phyloP scores from a whole-genome alignment of 2,888 invertebrate species.

The Marasmarcha lunaedactyla region DNA sequence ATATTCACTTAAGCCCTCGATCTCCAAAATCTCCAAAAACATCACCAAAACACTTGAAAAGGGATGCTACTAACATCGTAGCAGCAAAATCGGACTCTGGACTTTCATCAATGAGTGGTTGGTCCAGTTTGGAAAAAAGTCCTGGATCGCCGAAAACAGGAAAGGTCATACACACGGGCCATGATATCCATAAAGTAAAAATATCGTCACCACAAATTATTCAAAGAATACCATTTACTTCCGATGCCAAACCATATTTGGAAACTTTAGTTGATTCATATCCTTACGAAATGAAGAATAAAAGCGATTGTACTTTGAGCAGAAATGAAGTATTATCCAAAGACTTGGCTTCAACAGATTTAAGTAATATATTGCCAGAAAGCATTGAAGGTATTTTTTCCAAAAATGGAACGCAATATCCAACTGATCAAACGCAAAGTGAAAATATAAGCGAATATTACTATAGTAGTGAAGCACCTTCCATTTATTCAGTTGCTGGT shows the following conservation, averaged over 20 bases:
- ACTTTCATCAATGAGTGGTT: slow-evolving; percentile 87
- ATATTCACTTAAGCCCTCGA: slow-evolving; percentile 73
- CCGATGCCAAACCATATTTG: slow-evolving; percentile 56
- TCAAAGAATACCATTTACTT: slow-evolving; percentile 48
- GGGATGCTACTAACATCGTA: slow-evolving; percentile 72
- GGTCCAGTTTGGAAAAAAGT: slow-evolving; percentile 88
- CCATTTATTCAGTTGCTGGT: slow-evolving; percentile 82
- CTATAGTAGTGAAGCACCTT: slow-evolving; percentile 69
- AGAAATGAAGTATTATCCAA: slow-evolving; percentile 32
- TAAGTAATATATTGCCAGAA: slow-evolving; percentile 40
- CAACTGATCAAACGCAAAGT: slow-evolving; percentile 24
- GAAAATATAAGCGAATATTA: slow-evolving; percentile 52
- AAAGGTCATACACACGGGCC: slow-evolving; percentile 40
- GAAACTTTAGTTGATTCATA: slow-evolving; percentile 72
- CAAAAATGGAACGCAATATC: slow-evolving; percentile 37
- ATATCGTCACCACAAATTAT: slow-evolving; percentile 47
- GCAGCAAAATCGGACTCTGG: slow-evolving; percentile 89
- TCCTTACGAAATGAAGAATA: slow-evolving; percentile 37
- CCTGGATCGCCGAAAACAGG: slow-evolving; percentile 82
- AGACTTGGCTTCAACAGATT: slow-evolving; percentile 38
- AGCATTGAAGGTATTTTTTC: slow-evolving; percentile 36
- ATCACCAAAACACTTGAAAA: slow-evolving; percentile 76
- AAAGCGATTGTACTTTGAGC: slow-evolving; percentile 38
- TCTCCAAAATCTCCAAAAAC: slow-evolving; percentile 80
- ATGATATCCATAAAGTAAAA: slow-evolving; percentile 53